Evolutionary conservation across 2,888 invertebrate species (phyloP), one percentile per base, ranked within the genome.

Genomic region (Callyntrura guangdongensis): DNA sequence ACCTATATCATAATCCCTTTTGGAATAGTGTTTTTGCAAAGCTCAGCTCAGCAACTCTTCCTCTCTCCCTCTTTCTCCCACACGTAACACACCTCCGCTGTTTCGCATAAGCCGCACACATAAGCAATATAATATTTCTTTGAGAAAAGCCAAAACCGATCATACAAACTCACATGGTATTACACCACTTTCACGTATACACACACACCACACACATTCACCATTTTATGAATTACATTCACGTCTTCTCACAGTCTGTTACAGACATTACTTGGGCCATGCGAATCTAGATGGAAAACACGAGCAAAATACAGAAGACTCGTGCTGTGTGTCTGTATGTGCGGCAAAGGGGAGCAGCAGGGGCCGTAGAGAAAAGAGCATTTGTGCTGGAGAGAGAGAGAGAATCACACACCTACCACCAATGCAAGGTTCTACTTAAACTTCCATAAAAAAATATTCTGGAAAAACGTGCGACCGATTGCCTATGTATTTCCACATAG

Each of bases 151-250:
- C 84, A 77, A 89, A 82, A 89, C 83, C 89, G 83, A 89, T 89
- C 87, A 82, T 88, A 81, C 79, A 67, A 74, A 85, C 72, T 82
- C 82, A 82, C 82, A 82, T 64, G 56, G 79, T 25, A 79, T 79
- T 82, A 64, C 59, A 74, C 56, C 85, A 56, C 36, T 36, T 36
- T 36, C 74, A 67, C 53, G n/a, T 27, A 36, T 36, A 64, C 77
- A 72, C 83, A 72, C 83, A 84, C 27, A 72, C 11, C 14, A 56
- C 64, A 84, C 20, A 53, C 17, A 59, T 22, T 20, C 6, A 67
- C 22, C 14, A 82, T 86, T 91, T 91, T 87, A 82, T 88, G 89
- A 91, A 91, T 91, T 91, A 82, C 89, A 64, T 47, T 61, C 91
- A 91, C 91, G 89, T 89, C 25, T 88, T 84, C 67, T 61, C 47